Conservation (phyloP, 2,888 invertebrate genomes). For the Drosophila antonietae region DNA sequence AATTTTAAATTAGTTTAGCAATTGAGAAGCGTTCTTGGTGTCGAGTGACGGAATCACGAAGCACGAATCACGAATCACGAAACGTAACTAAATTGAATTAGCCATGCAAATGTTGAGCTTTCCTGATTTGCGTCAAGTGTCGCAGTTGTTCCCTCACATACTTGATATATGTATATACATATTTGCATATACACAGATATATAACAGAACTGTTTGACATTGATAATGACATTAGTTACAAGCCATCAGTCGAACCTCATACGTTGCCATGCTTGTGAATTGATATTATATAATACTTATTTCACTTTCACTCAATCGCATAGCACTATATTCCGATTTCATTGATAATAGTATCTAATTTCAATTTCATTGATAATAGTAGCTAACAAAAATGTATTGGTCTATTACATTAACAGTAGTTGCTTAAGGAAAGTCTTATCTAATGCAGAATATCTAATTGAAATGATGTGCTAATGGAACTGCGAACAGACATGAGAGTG, state of each 20-base stretch:
- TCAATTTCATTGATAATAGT: not conserved
- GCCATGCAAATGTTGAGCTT: slow-evolving; percentile 79
- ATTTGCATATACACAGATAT: not conserved
- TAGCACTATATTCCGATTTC: too few species aligned
- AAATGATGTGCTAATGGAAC: not conserved
- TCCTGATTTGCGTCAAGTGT: slow-evolving; percentile 57
- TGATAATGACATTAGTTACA: slow-evolving; percentile 1
- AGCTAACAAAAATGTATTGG: not conserved
- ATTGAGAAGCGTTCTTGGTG: slow-evolving; percentile 66
- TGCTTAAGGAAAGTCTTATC: not conserved
- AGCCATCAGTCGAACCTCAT: not conserved
- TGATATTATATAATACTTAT: too few species aligned
- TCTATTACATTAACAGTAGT: not conserved
- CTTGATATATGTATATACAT: slow-evolving; percentile 10
- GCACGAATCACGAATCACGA: slow-evolving; percentile 44
- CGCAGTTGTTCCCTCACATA: slow-evolving; percentile 47
- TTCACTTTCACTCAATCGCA: too few species aligned
- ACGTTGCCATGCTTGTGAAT: not conserved
- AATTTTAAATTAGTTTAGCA: slow-evolving; percentile 80
- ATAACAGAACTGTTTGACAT: not conserved
- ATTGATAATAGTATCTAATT: not conserved
- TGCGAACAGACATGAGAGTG: not conserved
- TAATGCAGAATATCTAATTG: not conserved
- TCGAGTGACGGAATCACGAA: slow-evolving; percentile 48
- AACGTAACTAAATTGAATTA: slow-evolving; percentile 80